Percentiles rank a stretch among this genome's conserved stretches.
phyloP scores from a whole-genome alignment of 2,888 invertebrate species.

The Hermodice carunculata region DNA sequence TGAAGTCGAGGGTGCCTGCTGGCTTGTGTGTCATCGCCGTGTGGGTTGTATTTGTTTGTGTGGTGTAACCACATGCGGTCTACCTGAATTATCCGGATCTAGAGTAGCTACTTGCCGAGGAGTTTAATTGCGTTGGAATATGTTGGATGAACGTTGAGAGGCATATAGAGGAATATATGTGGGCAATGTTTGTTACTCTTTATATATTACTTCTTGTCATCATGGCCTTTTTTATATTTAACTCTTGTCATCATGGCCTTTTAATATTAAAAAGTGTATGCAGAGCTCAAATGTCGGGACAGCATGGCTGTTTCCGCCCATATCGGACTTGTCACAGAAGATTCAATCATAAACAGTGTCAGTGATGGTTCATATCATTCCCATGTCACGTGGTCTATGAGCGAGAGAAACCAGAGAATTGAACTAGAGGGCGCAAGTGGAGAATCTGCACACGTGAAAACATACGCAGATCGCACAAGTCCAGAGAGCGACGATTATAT shows the following conservation, averaged over 20 bases:
- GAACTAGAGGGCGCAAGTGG: constrained; percentile 34
- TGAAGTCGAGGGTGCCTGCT: constrained; percentile 76
- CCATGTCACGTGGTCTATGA: constrained; percentile 36
- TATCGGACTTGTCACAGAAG: too few relatives aligned
- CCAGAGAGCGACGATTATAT: constrained; percentile 60
- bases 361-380: constrained; percentile 35
- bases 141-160: constrained; percentile 59
- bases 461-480: constrained; percentile 22
- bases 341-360: constrained; percentile 34
- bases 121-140: constrained; percentile 59
- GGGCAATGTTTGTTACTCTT: constrained; percentile 66
- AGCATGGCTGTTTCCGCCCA: too few relatives aligned
- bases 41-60: constrained; percentile 81
- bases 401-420: constrained; percentile 29
- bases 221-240: constrained; percentile 77
- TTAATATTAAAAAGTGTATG: constrained; percentile 77
- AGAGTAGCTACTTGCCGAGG: constrained; percentile 72
- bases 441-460: constrained; percentile 46
- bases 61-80: constrained; percentile 81
- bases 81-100: constrained; percentile 81
- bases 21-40: constrained; percentile 79
- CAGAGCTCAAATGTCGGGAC: constrained; percentile 72
- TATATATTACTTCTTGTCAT: constrained; percentile 75
- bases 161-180: constrained; percentile 63
- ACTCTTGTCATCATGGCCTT: too few relatives aligned